Percentiles rank a stretch among this genome's conserved stretches.
Conservation (phyloP, 2,888 invertebrate species). For the Tenthredo livida region DNA sequence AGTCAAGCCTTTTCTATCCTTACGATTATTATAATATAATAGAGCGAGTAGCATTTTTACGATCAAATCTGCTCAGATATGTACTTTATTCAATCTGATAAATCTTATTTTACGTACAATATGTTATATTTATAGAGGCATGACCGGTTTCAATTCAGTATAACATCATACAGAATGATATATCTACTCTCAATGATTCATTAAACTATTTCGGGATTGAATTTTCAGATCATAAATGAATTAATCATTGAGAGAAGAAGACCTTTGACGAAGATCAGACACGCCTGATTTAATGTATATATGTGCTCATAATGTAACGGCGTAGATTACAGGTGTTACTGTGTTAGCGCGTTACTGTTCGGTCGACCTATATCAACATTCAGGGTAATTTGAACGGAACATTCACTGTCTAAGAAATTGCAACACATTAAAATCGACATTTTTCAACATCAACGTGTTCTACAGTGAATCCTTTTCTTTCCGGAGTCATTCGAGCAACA, state of each 20-base stretch:
- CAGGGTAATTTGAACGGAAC: background rate
- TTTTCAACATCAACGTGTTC: background rate
- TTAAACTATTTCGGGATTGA: background rate
- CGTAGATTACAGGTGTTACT: constrained; percentile 1
- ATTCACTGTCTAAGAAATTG: background rate
- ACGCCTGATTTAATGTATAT: background rate
- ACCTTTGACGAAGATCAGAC: background rate
- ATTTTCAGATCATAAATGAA: background rate
- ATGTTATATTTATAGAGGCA: background rate
- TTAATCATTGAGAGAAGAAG: background rate
- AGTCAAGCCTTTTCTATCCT: background rate
- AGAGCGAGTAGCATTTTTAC: background rate
- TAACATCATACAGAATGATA: background rate
- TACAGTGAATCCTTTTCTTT: background rate
- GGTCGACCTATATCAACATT: constrained; percentile 20
- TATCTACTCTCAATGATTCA: background rate
- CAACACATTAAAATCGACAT: background rate
- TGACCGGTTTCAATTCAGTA: background rate
- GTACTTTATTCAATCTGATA: no score
- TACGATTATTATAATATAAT: background rate
- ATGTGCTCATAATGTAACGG: background rate
- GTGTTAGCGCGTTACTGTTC: constrained; percentile 1
- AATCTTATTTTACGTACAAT: background rate
- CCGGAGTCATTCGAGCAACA: background rate
- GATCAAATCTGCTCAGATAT: no score